Conservation (phyloP, 1,140 invertebrate genomes). For the Drosophila chauvacae region DNA sequence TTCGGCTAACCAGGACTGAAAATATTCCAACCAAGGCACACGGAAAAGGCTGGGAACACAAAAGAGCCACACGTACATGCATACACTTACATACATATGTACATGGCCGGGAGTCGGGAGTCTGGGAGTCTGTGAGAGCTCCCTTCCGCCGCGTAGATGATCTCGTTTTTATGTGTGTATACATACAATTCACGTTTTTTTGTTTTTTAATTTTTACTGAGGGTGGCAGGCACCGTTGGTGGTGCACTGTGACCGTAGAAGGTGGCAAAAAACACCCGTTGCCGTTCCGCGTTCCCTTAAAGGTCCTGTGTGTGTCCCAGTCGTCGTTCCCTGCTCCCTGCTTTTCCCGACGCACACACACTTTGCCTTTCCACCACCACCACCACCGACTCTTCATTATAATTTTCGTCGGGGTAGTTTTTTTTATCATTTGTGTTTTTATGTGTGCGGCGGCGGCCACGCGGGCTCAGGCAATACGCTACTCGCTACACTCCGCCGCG, state of each 20-base stretch:
- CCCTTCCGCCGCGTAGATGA: constrained; percentile 20
- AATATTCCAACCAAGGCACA: background rate
- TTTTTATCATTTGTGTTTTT: constrained; percentile 59
- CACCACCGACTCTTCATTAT: constrained; percentile 80
- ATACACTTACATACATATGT: background rate
- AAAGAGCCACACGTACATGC: background rate
- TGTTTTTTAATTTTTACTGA: constrained; percentile 31
- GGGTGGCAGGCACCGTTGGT: constrained; percentile 38
- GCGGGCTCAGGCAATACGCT: constrained; percentile 39
- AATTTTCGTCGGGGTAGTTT: constrained; percentile 80
- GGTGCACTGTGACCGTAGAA: constrained; percentile 34
- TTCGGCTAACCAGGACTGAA: background rate
- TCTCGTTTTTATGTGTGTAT: constrained; percentile 26
- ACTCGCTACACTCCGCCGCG: background rate
- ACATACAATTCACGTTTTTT: constrained; percentile 11
- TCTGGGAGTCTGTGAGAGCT: background rate
- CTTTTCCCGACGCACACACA: constrained; percentile 44
- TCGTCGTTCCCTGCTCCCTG: constrained; percentile 21
- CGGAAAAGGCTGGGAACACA: background rate
- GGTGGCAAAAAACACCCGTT: constrained; percentile 36
- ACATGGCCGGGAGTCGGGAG: background rate
- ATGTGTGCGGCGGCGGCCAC: constrained; percentile 1
- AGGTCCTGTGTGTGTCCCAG: constrained; percentile 13
- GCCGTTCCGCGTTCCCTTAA: constrained; percentile 9
- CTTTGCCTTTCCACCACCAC: constrained; percentile 59